These are phyloP conservation scores for Lithophane socia DNA, from an alignment of 2,888 invertebrate species.

Conservation along the genomic window DNA sequence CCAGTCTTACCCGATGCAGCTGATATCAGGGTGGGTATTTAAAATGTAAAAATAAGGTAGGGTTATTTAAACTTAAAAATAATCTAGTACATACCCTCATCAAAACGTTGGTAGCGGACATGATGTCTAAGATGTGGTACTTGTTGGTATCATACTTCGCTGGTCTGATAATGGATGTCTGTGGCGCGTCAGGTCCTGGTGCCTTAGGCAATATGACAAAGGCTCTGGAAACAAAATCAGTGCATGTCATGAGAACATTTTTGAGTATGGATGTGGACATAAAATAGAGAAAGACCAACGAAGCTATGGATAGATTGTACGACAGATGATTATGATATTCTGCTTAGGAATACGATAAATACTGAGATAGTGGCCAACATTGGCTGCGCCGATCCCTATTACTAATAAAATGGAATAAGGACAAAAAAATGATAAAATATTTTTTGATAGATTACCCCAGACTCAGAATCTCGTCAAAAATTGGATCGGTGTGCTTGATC, in stretches of 20 bases:
- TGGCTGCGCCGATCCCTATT: no score
- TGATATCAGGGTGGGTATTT: no score
- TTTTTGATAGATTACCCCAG: slow-evolving; percentile 69
- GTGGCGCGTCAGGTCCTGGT: slow-evolving; percentile 78
- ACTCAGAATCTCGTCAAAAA: slow-evolving; percentile 76
- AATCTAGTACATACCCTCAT: slow-evolving; percentile 71
- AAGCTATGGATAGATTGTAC: background rate
- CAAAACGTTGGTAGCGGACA: slow-evolving; percentile 70
- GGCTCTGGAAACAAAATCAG: slow-evolving; percentile 64
- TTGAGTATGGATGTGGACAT: background rate
- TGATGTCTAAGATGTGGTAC: slow-evolving; percentile 75
- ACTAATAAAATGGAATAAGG: background rate
- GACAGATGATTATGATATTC: background rate
- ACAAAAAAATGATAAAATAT: background rate
- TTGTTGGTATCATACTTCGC: slow-evolving; percentile 86
- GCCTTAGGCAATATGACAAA: slow-evolving; percentile 77
- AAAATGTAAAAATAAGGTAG: no score
- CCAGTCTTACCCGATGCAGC: no score
- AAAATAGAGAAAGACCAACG: no score
- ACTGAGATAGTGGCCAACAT: background rate
- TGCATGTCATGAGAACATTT: background rate
- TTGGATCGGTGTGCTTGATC: slow-evolving; percentile 70
- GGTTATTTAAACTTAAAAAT: no score
- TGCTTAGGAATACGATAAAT: background rate
- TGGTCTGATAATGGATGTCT: slow-evolving; percentile 88